Evolutionary conservation across 2,113 vertebrate genomes (phyloP).

Genomic region (Pelecanoides urinatrix): DNA sequence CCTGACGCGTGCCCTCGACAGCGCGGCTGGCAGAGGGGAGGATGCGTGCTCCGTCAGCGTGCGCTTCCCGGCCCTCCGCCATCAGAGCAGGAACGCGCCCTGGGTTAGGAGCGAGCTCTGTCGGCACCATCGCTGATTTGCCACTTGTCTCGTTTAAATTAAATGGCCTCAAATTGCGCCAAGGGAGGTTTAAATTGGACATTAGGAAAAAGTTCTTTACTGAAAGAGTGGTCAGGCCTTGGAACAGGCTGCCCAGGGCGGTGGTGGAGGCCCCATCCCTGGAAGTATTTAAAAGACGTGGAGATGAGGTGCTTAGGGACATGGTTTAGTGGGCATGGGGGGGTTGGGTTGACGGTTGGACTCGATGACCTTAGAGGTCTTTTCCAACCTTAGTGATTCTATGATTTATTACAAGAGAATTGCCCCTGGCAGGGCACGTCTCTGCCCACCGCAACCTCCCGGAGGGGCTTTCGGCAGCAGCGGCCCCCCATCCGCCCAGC

Average conservation of each 20-base stretch:
- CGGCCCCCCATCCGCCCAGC: background rate
- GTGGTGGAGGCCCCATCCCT: too few relatives aligned
- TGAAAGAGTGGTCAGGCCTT: too few relatives aligned
- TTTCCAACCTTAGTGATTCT: too few relatives aligned
- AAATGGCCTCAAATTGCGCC: too few relatives aligned
- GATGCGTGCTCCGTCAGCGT: rapidly evolving
- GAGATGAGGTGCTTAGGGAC: too few relatives aligned
- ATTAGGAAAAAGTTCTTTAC: too few relatives aligned
- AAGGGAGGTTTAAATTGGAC: too few relatives aligned
- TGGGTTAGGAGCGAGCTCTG: background rate
- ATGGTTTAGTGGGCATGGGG: too few relatives aligned
- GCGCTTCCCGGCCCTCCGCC: background rate
- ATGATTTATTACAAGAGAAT: background rate
- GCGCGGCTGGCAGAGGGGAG: background rate
- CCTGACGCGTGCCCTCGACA: background rate
- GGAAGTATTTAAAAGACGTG: too few relatives aligned
- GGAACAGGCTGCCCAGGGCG: too few relatives aligned
- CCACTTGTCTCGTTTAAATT: background rate
- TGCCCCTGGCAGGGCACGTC: background rate
- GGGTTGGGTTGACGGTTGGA: too few relatives aligned
- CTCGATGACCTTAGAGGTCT: too few relatives aligned
- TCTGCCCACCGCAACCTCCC: background rate
- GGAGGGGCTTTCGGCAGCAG: rapidly evolving
- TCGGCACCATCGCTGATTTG: background rate
- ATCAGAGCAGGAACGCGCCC: background rate